A percentile compares a stretch with the other conserved stretches of the same genome.
phyloP scores from a whole-genome alignment of 2,797 vertebrate genomes.

The Girardinus metallicus region DNA sequence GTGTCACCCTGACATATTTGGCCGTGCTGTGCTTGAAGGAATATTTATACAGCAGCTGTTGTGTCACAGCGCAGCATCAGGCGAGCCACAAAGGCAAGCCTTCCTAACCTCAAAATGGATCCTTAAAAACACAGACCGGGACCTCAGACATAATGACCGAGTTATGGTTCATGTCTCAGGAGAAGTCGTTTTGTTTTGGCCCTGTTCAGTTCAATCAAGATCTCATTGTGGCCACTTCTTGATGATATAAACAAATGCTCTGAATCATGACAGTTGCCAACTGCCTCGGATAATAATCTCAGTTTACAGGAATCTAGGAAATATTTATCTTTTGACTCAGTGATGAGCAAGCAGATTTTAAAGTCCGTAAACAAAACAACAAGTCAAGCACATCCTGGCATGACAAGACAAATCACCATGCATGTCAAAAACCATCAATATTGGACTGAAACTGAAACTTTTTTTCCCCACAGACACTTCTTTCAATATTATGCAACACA shows the following conservation, averaged over 20 bases:
- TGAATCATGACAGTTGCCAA: slow-evolving; percentile 58
- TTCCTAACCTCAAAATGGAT: slow-evolving; percentile 73
- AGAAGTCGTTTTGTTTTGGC: slow-evolving; percentile 72
- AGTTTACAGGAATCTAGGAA: slow-evolving; percentile 46
- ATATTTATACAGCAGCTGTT: slow-evolving; percentile 70
- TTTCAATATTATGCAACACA: background rate
- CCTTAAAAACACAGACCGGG: slow-evolving; percentile 62
- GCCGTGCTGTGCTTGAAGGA: slow-evolving; percentile 23
- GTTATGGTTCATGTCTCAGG: slow-evolving; percentile 57
- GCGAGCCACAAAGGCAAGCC: slow-evolving; percentile 64
- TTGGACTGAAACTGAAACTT: background rate
- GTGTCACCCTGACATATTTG: slow-evolving; percentile 49
- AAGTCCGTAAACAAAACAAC: slow-evolving; percentile 21
- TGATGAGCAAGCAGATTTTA: slow-evolving; percentile 31
- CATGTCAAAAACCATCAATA: background rate
- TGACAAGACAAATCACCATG: background rate
- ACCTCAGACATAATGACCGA: slow-evolving; percentile 58
- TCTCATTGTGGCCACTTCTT: slow-evolving; percentile 62
- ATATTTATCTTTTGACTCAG: slow-evolving; percentile 33
- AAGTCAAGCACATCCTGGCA: slow-evolving; percentile 15
- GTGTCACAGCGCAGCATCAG: slow-evolving; percentile 61
- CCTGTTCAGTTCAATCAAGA: slow-evolving; percentile 48
- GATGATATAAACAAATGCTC: slow-evolving; percentile 74
- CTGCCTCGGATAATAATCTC: slow-evolving; percentile 45
- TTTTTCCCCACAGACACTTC: background rate